Evolutionary conservation across 2,888 invertebrate species (phyloP), one percentile per base, ranked within the genome.

Genomic region (Calliphora vomitoria): DNA sequence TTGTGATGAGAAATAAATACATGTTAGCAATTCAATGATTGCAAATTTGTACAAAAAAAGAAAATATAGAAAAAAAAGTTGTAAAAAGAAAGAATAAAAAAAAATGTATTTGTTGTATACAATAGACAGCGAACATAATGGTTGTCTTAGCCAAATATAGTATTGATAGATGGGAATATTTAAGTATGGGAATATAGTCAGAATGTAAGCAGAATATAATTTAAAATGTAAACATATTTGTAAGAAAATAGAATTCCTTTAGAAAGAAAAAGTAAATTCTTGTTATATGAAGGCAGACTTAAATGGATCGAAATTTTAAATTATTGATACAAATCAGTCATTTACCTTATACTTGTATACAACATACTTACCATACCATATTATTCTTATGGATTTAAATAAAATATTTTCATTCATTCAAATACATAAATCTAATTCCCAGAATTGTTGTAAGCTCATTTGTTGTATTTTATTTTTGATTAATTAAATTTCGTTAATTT

Each of bases 1-100:
- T 80, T 60, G 41, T 86, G 82, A 86, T 86, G 86, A 86, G 86
- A 86, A 86, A 86, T 64, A 86, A 86, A 82, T 82, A 64, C 75
- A 83, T 76, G 83, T 80, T 75, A 86, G 79, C 83, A 80, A 86
- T 82, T 79, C 79, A 86, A 75, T 86, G 84, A 84, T 87, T 84
- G 78, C 84, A 84, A 82, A 87, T 84, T 84, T 78, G 83, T 76
- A 41, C 5, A 69, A 31, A 75, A 82, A 86, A 68, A 3, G 71
- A 82, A 86, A 68, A 3, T 18, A 62, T 3, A 3, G n/a, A 20
- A 64, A 64, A n/a, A 11, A 66, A 58, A n/a, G 44, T 66, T 47
- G 35, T 58, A 74, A 47, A 58, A 55, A 18, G 15, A 68, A 69
- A 35, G 38, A 55, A 55, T 13, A 10, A 62, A 20, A 47, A 50